phyloP scores from a whole-genome alignment of 2,888 invertebrate species.

The Agrochola circellaris region DNA sequence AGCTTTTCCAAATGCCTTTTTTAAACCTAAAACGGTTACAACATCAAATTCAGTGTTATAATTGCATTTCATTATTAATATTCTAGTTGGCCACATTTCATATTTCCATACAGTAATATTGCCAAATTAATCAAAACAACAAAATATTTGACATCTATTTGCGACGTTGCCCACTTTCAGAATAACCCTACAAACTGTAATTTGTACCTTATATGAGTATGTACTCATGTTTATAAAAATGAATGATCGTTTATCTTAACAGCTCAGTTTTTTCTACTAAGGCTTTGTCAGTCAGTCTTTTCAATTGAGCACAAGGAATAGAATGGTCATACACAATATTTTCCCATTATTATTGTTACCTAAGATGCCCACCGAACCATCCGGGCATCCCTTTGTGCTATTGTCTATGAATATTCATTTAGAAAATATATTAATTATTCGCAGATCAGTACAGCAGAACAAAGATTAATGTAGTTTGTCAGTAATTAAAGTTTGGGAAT shows the following conservation, averaged over 20 bases:
- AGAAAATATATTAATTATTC: constrained; percentile 25
- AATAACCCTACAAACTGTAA: too few species aligned
- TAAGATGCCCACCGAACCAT: neutral
- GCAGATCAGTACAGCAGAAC: constrained; percentile 26
- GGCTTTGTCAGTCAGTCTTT: neutral
- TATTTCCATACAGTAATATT: too few species aligned
- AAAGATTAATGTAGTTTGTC: constrained; percentile 56
- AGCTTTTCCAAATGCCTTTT: too few species aligned
- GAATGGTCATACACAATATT: neutral
- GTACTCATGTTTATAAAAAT: neutral
- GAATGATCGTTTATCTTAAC: too few species aligned
- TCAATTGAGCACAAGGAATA: neutral
- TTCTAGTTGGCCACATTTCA: too few species aligned
- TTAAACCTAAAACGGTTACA: too few species aligned
- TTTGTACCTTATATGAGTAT: neutral
- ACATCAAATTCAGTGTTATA: too few species aligned
- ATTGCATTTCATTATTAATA: too few species aligned
- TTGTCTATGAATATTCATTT: constrained; percentile 47
- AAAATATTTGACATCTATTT: too few species aligned
- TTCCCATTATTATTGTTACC: neutral
- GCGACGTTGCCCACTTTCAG: too few species aligned
- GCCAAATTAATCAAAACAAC: too few species aligned
- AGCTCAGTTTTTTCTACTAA: neutral
- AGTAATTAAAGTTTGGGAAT: constrained; percentile 35
- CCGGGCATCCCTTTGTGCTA: constrained; percentile 12